Evolutionary conservation across 2,113 vertebrate genomes (phyloP), one percentile per base, ranked within the genome.

Genomic region (Hassar affinis): DNA sequence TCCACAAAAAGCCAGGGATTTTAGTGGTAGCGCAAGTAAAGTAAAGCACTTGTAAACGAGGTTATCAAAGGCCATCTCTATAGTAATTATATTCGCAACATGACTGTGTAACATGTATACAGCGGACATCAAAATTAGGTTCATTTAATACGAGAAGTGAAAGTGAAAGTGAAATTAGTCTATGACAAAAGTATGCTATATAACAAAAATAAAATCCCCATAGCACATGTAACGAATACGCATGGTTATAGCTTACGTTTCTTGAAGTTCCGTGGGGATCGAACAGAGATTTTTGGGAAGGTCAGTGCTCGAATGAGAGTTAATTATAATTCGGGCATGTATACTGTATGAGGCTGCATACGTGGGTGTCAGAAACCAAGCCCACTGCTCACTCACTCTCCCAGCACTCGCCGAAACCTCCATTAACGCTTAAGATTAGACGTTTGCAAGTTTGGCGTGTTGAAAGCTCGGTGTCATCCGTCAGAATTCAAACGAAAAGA

Each of bases 291-390:
- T 77, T 71, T 64, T 80, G 33, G 45, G 45, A 56, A 82, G 72
- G 85, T 81, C 82, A 85, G 62, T 49, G 45, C 77, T 78, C 69
- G 72, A 88, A 85, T 88, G 74, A 79, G 69, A 86, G 75, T 88
- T 52, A 72, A 79, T 86, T 89, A 85, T 87, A 82, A 87, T 85
- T 86, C 83, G 81, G 79, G 71, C 78, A 85, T 86, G 77, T 86
- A 85, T 88, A 87, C 79, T 83, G 45, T 85, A 56, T 77, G 82
- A 81, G 64, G 66, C 54, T 76, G 57, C 68, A 35, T 84, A 88
- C 85, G 90, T 92, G 90, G 92, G 92, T 86, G 90, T 90, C 85
- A 85, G 82, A 86, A 88, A 87, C 85, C 86, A 86, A 85, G 45
- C 88, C 88, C 88, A 81, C 79, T 42, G 57, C 62, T 49, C 74